A percentile compares a stretch with the other conserved stretches of the same genome.
Evolutionary conservation across 2,797 vertebrate species (phyloP).

Genomic region (Caiman crocodilus): DNA sequence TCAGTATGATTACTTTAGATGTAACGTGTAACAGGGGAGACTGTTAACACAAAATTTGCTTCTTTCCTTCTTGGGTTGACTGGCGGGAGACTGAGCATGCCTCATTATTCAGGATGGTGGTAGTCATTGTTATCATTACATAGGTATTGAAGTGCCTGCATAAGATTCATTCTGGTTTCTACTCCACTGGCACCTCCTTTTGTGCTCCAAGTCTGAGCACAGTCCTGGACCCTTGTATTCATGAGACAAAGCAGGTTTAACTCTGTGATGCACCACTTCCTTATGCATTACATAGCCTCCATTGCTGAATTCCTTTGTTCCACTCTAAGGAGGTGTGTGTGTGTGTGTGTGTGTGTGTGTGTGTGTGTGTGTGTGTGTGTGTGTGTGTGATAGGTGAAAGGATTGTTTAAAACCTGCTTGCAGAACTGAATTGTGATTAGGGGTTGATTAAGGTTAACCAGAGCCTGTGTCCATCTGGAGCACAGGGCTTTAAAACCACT

Average conservation of each 20-base stretch:
- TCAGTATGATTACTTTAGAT: slow-evolving; percentile 30
- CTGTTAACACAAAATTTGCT: not conserved
- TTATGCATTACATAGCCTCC: not conserved
- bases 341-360: not conserved
- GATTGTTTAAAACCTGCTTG: not conserved
- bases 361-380: not conserved
- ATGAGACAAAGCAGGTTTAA: slow-evolving; percentile 6
- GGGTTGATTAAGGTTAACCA: not conserved
- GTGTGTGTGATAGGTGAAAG: not conserved
- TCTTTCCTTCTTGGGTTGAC: not conserved
- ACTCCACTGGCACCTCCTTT: slow-evolving; percentile 1
- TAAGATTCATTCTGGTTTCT: slow-evolving; percentile 6
- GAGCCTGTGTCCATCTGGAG: not conserved
- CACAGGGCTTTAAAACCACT: rapidly evolving
- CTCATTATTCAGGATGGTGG: not conserved
- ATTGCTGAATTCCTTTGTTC: not conserved
- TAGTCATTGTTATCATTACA: too few species aligned
- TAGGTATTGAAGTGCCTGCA: not conserved
- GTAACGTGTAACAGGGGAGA: not conserved
- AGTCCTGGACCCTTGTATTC: slow-evolving; percentile 9
- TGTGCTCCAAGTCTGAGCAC: slow-evolving; percentile 56
- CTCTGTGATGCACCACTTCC: not conserved
- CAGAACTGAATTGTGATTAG: not conserved
- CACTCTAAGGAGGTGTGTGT: not conserved
- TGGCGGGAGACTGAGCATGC: not conserved